These are phyloP conservation scores for Etheostoma spectabile DNA, from an alignment of 2,113 vertebrate genomes.

Conservation along the genomic window DNA sequence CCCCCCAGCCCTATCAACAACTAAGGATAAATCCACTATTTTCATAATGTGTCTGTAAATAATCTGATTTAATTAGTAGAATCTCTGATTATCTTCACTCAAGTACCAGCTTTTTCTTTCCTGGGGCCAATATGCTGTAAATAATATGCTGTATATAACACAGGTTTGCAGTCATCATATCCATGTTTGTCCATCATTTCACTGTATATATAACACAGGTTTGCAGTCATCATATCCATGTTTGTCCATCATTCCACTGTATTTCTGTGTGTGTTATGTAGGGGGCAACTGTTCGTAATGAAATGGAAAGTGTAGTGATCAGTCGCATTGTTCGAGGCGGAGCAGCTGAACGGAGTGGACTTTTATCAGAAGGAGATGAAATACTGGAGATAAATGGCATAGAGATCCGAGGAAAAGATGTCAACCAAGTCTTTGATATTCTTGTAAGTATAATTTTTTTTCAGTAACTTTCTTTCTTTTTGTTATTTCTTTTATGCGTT, in stretches of 20 bases:
- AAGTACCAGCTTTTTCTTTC: no score
- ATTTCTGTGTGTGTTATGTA: conserved; percentile 54
- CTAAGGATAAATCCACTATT: background rate
- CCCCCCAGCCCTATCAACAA: background rate
- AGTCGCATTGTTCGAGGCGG: conserved; percentile 98
- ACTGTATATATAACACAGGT: background rate
- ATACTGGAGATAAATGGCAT: conserved; percentile 96
- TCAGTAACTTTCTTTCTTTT: background rate
- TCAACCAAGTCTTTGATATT: conserved; percentile 99
- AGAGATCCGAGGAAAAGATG: conserved; percentile 97
- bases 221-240: background rate
- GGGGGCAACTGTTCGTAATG: conserved; percentile 98
- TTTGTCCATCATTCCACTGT: background rate
- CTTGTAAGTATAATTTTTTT: conserved; percentile 84
- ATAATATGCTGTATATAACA: background rate
- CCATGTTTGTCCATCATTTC: background rate
- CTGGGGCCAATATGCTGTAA: background rate
- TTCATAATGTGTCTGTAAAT: background rate
- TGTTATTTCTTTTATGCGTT: background rate
- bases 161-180: background rate
- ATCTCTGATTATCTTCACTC: background rate
- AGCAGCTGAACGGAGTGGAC: conserved; percentile 94
- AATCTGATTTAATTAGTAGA: background rate
- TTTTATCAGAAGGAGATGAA: conserved; percentile 96
- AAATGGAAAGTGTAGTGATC: conserved; percentile 97